Base-by-base conservation (phyloP, 2,888 invertebrate species). In the Drosophila peninsularis region DNA sequence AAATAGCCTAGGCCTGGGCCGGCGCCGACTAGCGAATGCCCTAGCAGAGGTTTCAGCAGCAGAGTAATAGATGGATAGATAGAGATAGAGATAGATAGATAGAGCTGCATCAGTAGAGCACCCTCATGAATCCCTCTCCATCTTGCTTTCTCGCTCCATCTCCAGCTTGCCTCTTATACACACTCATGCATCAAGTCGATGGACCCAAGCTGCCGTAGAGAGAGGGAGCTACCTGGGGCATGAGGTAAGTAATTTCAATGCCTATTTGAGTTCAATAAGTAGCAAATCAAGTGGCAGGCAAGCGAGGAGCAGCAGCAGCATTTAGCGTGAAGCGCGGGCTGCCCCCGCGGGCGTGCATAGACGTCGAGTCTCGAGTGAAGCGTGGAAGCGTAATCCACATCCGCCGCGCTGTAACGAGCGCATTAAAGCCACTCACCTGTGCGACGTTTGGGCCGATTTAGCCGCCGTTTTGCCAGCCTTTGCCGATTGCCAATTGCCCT, bases 361-460 rank as follows among this genome's bases (percentile, higher is more conserved):
- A 11, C 10, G 9, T 34, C 49, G 49, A 14, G 49, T 50, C 19
- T 34, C 21, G 49, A 14, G 32, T 30, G 49, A 50, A 47, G 45
- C 45, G 45, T 47, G 17, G 45, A 47, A 30, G 45, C 56, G 62
- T 78, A 83, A 86, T 77, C 80, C 81, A 66, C 74, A 77, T 76
- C 65, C 78, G 76, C 61, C 62, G 73, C 72, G 54, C 53, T 62
- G 63, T 75, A 88, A 82, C 83, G 86, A 85, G 81, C 73, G 68
- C 89, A 84, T 80, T 84, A 87, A 87, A 81, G 75, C 78, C 78
- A 85, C 74, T 84, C 89, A 90, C 85, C 91, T 90, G 88, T 83
- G 65, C 36, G 77, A 74, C 64, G 71, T 75, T 75, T 71, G 66
- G 36, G 62, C 62, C 37, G 52, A 19, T 60, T 56, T 50, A 32